Percentiles rank a stretch among this genome's conserved stretches.
Conservation (phyloP, 64 coral and sea anemone species). For the Catalaphyllia jardinei region DNA sequence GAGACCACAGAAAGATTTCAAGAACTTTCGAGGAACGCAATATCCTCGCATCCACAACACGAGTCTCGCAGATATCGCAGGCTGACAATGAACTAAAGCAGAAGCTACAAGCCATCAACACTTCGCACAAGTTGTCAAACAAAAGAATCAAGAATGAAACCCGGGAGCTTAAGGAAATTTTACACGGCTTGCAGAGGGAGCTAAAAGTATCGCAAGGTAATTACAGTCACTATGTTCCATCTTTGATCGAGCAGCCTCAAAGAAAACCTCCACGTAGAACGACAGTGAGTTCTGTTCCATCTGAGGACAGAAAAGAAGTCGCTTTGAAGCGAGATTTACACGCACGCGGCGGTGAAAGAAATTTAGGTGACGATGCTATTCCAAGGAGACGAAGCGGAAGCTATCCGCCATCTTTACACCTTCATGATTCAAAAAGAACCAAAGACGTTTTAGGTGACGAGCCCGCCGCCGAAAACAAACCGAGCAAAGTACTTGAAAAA, state of each 20-base stretch:
- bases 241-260: constrained; percentile 52
- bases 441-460: neutral
- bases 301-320: constrained; percentile 51
- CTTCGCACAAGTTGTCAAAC: constrained; percentile 80
- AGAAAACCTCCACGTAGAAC: constrained; percentile 29
- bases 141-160: constrained; percentile 73
- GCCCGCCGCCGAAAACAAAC: neutral
- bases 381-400: neutral
- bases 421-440: neutral
- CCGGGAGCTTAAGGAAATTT: constrained; percentile 66
- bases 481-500: neutral
- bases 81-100: constrained; percentile 75
- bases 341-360: neutral
- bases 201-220: constrained; percentile 54
- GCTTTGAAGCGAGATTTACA: neutral
- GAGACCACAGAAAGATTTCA: constrained; percentile 51
- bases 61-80: constrained; percentile 30
- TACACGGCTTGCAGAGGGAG: constrained; percentile 68
- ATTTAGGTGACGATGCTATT: neutral
- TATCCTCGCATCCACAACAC: constrained; percentile 11
- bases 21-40: constrained; percentile 1
- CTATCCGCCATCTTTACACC: neutral
- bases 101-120: constrained; percentile 80
- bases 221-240: constrained; percentile 49
- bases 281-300: constrained; percentile 37